Conservation (phyloP, 2,113 vertebrate species). For the Oryzias woworae region DNA sequence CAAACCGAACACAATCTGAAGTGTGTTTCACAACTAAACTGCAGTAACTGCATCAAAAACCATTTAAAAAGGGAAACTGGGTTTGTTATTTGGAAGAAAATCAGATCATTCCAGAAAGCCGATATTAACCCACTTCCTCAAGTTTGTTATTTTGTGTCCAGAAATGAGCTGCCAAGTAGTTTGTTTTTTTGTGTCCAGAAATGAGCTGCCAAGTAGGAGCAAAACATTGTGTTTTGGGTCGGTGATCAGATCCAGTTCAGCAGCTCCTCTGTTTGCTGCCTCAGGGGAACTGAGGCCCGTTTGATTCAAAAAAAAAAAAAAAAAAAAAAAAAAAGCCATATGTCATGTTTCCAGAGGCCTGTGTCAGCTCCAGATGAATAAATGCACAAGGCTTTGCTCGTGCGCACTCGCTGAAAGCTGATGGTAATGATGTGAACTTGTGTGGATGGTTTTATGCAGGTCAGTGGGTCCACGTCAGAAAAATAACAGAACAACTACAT, state of each 20-base stretch:
- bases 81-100: too few species aligned
- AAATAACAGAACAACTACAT: conserved; percentile 26
- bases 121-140: too few species aligned
- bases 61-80: too few species aligned
- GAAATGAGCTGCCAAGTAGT: too few species aligned
- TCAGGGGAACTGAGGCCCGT: neutral
- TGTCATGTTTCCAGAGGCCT: conserved; percentile 22
- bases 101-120: too few species aligned
- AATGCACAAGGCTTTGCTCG: neutral
- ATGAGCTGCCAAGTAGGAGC: too few species aligned
- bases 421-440: conserved; percentile 20
- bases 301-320: conserved; percentile 26
- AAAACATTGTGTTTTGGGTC: conserved; percentile 1
- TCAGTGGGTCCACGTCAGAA: conserved; percentile 39
- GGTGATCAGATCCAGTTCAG: conserved; percentile 6
- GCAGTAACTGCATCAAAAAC: too few species aligned
- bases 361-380: conserved; percentile 2
- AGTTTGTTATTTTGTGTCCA: too few species aligned
- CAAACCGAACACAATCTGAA: too few species aligned
- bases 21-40: too few species aligned
- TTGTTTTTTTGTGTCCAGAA: too few species aligned
- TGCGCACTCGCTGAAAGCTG: conserved; percentile 42
- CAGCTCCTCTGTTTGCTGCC: neutral
- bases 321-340: conserved; percentile 8
- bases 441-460: conserved; percentile 33